Base-by-base conservation (phyloP, 2,888 invertebrate genomes). In the Clistopyga incitator region DNA sequence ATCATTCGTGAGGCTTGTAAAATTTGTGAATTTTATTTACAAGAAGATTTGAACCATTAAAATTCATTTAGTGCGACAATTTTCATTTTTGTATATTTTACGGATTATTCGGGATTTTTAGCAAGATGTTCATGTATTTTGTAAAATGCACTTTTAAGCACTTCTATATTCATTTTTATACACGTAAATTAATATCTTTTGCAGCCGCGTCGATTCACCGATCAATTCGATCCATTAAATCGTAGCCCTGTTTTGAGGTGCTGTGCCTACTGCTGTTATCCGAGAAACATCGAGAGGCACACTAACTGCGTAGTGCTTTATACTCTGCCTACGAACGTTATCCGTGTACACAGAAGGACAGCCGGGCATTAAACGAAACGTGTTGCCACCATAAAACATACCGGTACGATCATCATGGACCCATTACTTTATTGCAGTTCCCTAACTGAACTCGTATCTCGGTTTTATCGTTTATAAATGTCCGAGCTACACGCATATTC, bases 371-470 rank as follows among this genome's bases (percentile, higher is more conserved):
- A 80, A 86, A 85, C 71, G 85, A 85, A 87, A 87, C 86, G 81
- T 85, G 87, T 81, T 79, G 80, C 80, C 82, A 72, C 77, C 86
- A 80, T 87, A 86, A 88, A 87, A 84, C 59, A 76, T 71, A 75
- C 83, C 54, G 81, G 85, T 86, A 86, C 78, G 86, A 78, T 85
- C 84, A 85, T 82, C 87, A 79, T 74, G 78, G 84, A 81, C 42
- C 59, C 79, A 84, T 84, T 88, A 85, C 85, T 88, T 86, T 87
- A 88, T 87, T 86, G 87, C 84, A 84, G 81, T 87, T 89, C 86
- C 84, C 82, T 85, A 88, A 87, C 85, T 87, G 84, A 84, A 86
- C 85, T 85, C 86, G 84, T 87, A 86, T 85, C 87, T 88, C 84
- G 83, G 76, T 78, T 86, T 87, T 85, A 86, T 86, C 85, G 84